A percentile compares a stretch with the other conserved stretches of the same genome.
Evolutionary conservation across 1,140 invertebrate genomes (phyloP).

Genomic region (Drosophila tristis): DNA sequence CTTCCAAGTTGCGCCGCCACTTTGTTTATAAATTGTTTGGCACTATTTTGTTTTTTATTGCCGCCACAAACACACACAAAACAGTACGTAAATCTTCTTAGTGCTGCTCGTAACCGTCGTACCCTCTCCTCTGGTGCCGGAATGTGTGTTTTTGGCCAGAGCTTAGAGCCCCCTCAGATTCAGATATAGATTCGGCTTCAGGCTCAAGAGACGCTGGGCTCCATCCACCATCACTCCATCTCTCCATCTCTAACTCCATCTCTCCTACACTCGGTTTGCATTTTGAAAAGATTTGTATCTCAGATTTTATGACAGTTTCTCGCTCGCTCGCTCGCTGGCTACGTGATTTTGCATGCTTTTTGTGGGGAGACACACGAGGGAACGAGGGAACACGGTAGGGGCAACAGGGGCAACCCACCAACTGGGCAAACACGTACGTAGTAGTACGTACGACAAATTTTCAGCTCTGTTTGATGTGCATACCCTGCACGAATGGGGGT

Average conservation of each 20-base stretch:
- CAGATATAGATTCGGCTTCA: not conserved
- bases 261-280: slow-evolving; percentile 16
- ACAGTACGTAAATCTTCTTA: slow-evolving; percentile 50
- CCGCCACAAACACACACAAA: slow-evolving; percentile 31
- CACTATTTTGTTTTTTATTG: slow-evolving; percentile 56
- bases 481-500: too few relatives aligned
- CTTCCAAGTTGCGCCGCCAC: not conserved
- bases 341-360: slow-evolving; percentile 61
- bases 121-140: too few relatives aligned
- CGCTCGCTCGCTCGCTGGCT: slow-evolving; percentile 35
- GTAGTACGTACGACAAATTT: slow-evolving; percentile 31
- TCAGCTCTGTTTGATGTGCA: slow-evolving; percentile 7
- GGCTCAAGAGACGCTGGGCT: not conserved
- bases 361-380: slow-evolving; percentile 10
- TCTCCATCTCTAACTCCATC: slow-evolving; percentile 6
- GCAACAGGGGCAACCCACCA: slow-evolving; percentile 8
- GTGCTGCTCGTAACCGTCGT: slow-evolving; percentile 2
- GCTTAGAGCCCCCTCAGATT: too few relatives aligned
- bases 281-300: slow-evolving; percentile 57
- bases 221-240: not conserved
- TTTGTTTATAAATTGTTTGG: slow-evolving; percentile 51
- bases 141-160: too few relatives aligned
- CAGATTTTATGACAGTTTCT: slow-evolving; percentile 59
- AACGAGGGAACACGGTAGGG: not conserved
- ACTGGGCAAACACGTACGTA: slow-evolving; percentile 11